Evolutionary conservation across 2,113 vertebrate species (phyloP), one percentile per base, ranked within the genome.

Genomic region (Psittacula cyanocephala): DNA sequence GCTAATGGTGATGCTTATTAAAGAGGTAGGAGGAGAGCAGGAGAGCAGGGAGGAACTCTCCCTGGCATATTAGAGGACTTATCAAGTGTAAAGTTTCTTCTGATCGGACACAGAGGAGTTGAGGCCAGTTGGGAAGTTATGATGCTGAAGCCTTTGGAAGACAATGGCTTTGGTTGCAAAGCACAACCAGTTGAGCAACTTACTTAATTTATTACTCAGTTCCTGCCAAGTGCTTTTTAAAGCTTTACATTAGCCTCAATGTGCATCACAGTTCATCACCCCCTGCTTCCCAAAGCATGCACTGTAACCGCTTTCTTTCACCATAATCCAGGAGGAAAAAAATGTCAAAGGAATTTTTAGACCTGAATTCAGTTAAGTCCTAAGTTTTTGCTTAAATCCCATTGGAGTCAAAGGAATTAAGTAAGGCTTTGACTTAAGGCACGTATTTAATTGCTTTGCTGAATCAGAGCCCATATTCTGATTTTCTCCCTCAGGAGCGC

Each of bases 321-420:
- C 93, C 91, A 7, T 15, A 92, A 69, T 65, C 47, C 70, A 91
- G 57, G 35, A 83, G 75, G 81, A 60, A 84, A 89, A 81, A 89
- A 83, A 37, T 0, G 39, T 53, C 60, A 50, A 86, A 89, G 76
- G 88, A 91, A 85, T 94, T 96, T 92, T 95, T 67, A 97, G 94
- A 93, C 93, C 96, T 96, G 95, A 91, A 79, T 91, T 92, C 81
- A 50, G 63, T 68, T 53, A 55, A 64, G 70, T 35, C 84, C 78
- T 4, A 92, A 93, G 92, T 10, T 93, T 75, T 72, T 77, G 64
- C 88, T 94, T 90, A 96, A 96, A 96, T 95, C 93, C 96, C 90
- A 19, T 60, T 44, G 95, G 94, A 96, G 95, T 93, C 94, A 80
- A 95, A 85, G 93, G 96, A 94, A 96, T 96, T 96, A 97, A 91